Evolutionary conservation across 2,797 vertebrate genomes (phyloP).

Genomic region (Micropoecilia bifurca): DNA sequence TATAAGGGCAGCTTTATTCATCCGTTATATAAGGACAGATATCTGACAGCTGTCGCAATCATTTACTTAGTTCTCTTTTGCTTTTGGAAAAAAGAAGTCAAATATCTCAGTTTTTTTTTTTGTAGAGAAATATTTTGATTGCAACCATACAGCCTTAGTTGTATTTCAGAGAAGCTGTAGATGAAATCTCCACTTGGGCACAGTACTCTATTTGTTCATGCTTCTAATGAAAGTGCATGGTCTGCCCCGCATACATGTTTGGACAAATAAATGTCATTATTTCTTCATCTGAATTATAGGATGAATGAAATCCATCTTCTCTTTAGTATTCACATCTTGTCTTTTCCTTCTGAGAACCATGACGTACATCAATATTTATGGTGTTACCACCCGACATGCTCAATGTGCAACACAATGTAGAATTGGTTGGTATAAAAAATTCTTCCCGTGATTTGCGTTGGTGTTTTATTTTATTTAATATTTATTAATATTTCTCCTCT

Average conservation of each 20-base stretch:
- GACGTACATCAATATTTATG: not conserved
- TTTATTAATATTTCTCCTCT: slow-evolving; percentile 16
- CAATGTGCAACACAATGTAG: not conserved
- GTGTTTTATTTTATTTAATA: slow-evolving; percentile 21
- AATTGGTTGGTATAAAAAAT: not conserved
- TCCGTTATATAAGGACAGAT: slow-evolving; percentile 18
- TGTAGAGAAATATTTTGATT: slow-evolving; percentile 4
- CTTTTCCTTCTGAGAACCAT: not conserved
- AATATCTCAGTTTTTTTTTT: not conserved
- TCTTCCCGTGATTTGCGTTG: not conserved
- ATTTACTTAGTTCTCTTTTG: slow-evolving; percentile 13
- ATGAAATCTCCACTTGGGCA: not conserved
- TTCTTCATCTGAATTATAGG: not conserved
- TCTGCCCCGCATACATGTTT: not conserved
- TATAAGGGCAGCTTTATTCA: slow-evolving; percentile 20
- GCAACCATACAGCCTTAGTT: not conserved
- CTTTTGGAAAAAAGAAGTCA: slow-evolving; percentile 9
- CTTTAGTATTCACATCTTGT: not conserved
- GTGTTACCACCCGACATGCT: not conserved
- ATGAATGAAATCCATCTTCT: not conserved
- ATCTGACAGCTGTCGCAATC: slow-evolving; percentile 28
- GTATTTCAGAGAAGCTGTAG: not conserved
- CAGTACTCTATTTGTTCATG: not conserved
- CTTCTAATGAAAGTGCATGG: not conserved
- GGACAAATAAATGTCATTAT: not conserved